These are phyloP conservation scores for Falco rusticolus DNA, from an alignment of 2,797 vertebrate genomes.

Conservation along the genomic window DNA sequence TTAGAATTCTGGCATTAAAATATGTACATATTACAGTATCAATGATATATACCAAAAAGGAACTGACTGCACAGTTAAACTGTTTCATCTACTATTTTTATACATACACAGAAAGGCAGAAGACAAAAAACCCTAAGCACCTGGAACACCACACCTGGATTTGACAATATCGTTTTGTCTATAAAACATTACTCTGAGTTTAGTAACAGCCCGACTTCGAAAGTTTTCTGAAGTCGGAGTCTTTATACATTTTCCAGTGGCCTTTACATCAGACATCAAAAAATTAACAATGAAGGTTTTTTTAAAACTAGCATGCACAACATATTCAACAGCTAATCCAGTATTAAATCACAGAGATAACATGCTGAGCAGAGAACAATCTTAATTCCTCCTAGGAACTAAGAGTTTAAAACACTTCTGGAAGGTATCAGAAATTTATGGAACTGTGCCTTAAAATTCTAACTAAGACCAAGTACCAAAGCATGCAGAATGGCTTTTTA, in stretches of 20 bases:
- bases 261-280: neutral
- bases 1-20: neutral
- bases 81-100: neutral
- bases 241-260: neutral
- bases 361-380: neutral
- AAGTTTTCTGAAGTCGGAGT: neutral
- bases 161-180: neutral
- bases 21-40: accelerated
- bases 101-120: neutral
- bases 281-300: neutral
- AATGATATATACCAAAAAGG: neutral
- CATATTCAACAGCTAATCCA: neutral
- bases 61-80: neutral
- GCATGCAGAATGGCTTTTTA: neutral
- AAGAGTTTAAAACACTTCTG: neutral
- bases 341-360: neutral
- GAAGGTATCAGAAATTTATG: neutral
- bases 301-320: neutral
- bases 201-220: neutral
- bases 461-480: neutral
- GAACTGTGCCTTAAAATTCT: neutral
- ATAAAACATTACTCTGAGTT: neutral
- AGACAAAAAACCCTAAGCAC: neutral
- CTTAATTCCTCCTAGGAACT: neutral
- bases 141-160: neutral